Conservation (phyloP, 2,888 invertebrate genomes). For the Torymus texanus region DNA sequence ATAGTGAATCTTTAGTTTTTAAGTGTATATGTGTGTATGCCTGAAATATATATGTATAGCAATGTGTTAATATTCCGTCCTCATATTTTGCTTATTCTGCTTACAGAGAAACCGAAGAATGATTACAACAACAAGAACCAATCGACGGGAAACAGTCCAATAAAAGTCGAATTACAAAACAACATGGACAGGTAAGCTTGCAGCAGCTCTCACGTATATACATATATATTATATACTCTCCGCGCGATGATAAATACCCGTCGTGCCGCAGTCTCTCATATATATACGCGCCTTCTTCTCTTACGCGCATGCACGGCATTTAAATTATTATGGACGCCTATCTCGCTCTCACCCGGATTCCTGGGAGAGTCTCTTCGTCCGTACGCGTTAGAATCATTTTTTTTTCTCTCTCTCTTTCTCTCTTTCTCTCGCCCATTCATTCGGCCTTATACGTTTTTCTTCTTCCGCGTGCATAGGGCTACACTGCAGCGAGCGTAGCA, state of each 20-base stretch:
- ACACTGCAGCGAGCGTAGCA: conserved; percentile 1
- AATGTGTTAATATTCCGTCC: background rate
- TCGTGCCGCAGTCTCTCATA: too few relatives aligned
- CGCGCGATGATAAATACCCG: too few relatives aligned
- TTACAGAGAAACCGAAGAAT: conserved; percentile 92
- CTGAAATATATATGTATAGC: background rate
- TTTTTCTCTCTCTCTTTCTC: background rate
- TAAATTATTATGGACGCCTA: conserved; percentile 51
- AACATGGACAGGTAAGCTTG: conserved; percentile 76
- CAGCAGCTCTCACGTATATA: background rate
- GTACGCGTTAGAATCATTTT: conserved; percentile 34
- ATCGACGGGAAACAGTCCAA: conserved; percentile 93
- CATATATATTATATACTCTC: too few relatives aligned
- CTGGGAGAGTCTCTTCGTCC: conserved; percentile 2
- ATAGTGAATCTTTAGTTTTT: too few relatives aligned
- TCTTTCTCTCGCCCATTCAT: conserved; percentile 13
- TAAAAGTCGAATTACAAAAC: conserved; percentile 81
- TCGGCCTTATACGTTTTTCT: conserved; percentile 14
- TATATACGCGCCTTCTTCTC: too few relatives aligned
- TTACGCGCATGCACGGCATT: conserved; percentile 1
- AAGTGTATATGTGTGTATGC: too few relatives aligned
- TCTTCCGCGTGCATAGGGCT: background rate
- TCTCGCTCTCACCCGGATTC: conserved; percentile 29
- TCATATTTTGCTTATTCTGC: conserved; percentile 56
- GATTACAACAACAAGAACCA: conserved; percentile 86